Evolutionary conservation across 2,888 invertebrate species (phyloP), one percentile per base, ranked within the genome.

Genomic region (Cacoxenus indagator): DNA sequence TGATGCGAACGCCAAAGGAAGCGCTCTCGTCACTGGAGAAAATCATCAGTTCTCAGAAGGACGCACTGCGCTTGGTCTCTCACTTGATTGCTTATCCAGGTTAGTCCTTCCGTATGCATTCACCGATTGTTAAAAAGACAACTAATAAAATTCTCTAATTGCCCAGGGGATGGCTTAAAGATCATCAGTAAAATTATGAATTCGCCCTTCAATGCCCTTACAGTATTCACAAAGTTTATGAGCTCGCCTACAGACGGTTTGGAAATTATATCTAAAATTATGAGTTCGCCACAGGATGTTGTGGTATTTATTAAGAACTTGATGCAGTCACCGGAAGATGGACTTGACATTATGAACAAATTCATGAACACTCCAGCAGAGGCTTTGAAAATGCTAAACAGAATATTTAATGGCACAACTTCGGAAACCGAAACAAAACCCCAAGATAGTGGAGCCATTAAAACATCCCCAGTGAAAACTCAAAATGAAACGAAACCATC

Each of bases 151-250:
- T 4, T 29, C 11, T 59, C 29, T 59, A 59, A 9, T 2, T 45
- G 67, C 72, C 2, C 67, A 85, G 87, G 88, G 37, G 88, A 88
- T 73, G 88, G 87, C 2, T 76, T 88, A 45, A 87, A 88, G 71
- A 88, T 88, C 37, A 88, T 88, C 37, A 87, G 87, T 67, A 88
- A 88, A 84, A 84, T 88, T 64, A 88, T 88, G 88, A 88, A 88
- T 73, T 88, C 88, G 64, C 88, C 88, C 9, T 86, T 88, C 67
- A 87, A 88, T 74, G 88, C 88, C 55, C 78, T 88, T 65, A 88
- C 88, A 73, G 88, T 88, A 76, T 88, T 88, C 67, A 88, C 88
- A 1, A 88, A 88, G 77, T 88, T 88, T 67, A 88, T 88, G 88
- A 86, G 87, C 68, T 88, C 88, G 4, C 88, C 88, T 9, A 88